Conservation (phyloP, 2,113 vertebrate genomes). For the Urocitellus parryii region DNA sequence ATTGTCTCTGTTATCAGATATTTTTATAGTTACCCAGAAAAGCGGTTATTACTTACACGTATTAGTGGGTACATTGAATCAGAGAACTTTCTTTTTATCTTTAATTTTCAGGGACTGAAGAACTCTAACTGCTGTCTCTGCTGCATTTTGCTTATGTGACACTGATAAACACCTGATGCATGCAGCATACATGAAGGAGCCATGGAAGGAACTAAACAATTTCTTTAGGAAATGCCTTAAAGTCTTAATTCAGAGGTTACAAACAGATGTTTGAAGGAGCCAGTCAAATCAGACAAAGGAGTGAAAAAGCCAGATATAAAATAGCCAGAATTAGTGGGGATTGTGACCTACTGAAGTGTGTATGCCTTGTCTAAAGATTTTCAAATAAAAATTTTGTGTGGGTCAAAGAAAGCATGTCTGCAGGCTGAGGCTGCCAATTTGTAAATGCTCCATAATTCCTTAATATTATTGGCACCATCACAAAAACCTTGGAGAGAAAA, state of each 20-base stretch:
- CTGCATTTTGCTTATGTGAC: constrained; percentile 34
- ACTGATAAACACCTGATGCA: neutral
- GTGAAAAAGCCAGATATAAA: neutral
- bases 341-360: constrained; percentile 57
- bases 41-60: neutral
- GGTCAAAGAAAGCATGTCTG: constrained; percentile 52
- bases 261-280: constrained; percentile 35
- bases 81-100: constrained; percentile 54
- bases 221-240: constrained; percentile 46
- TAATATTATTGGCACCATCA: constrained; percentile 63
- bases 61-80: neutral
- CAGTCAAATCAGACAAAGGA: constrained; percentile 33
- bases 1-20: neutral
- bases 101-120: constrained; percentile 9
- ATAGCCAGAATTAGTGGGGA: constrained; percentile 22
- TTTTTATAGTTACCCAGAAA: neutral
- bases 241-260: constrained; percentile 40
- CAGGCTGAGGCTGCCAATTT: constrained; percentile 47
- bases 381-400: constrained; percentile 54
- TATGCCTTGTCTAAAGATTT: constrained; percentile 69
- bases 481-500: constrained; percentile 61
- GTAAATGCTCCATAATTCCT: constrained; percentile 49
- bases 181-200: constrained; percentile 25
- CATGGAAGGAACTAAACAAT: neutral
- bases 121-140: neutral